Percentiles rank a stretch among this genome's conserved stretches.
Conservation (phyloP, 2,113 vertebrate species). For the Podarcis muralis region DNA sequence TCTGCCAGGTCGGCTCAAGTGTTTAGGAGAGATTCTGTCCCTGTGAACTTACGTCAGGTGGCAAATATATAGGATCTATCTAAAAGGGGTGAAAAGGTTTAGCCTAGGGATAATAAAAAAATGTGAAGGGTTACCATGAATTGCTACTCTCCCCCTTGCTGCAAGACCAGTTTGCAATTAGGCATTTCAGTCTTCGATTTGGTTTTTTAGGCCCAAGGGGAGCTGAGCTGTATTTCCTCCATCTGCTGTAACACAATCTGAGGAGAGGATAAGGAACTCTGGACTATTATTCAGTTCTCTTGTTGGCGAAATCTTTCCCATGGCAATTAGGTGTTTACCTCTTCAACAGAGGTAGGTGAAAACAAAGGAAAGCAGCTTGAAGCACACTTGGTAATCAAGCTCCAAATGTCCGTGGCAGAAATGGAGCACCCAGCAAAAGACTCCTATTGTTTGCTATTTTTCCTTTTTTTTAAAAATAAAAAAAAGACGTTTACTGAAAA, state of each 20-base stretch:
- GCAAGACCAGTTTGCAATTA: conserved; percentile 40
- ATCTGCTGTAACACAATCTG: conserved; percentile 53
- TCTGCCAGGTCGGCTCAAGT: neutral
- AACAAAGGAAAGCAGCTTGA: conserved; percentile 34
- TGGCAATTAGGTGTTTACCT: conserved; percentile 59
- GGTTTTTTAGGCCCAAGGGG: conserved; percentile 26
- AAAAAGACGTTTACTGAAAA: too few species aligned
- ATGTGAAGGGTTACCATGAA: conserved; percentile 21
- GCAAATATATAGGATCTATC: neutral
- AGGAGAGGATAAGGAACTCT: conserved; percentile 35
- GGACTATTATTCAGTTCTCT: conserved; percentile 14
- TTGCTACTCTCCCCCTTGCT: conserved; percentile 38
- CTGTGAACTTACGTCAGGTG: neutral
- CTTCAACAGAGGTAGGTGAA: conserved; percentile 23
- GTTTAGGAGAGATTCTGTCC: neutral
- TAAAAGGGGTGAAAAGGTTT: neutral
- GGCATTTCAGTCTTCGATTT: conserved; percentile 34
- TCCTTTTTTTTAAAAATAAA: too few species aligned
- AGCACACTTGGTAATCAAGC: neutral
- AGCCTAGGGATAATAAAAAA: neutral
- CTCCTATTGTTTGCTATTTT: neutral
- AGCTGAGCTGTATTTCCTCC: conserved; percentile 9
- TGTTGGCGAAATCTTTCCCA: conserved; percentile 52
- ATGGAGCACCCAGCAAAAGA: neutral
- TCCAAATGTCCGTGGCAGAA: neutral